phyloP scores from a whole-genome alignment of 2,888 invertebrate species.

The Aethes cnicana region DNA sequence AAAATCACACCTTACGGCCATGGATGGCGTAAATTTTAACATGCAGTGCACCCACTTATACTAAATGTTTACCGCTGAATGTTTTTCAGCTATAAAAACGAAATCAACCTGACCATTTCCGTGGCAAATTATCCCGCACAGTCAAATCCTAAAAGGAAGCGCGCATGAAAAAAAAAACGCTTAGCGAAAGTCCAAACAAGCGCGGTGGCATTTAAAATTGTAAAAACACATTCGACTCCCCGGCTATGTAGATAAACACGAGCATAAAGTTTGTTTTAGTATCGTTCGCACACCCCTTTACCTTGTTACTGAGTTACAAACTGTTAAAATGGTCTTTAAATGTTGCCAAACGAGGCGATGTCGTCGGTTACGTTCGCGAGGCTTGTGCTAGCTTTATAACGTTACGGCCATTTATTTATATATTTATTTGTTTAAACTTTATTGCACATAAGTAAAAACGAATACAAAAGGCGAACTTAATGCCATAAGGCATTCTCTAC shows the following conservation, averaged over 20 bases:
- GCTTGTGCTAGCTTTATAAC: conserved; percentile 11
- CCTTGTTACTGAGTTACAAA: conserved; percentile 31
- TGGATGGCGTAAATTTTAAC: neutral
- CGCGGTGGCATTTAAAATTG: conserved; percentile 20
- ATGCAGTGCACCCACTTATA: neutral
- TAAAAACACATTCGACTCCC: conserved; percentile 31
- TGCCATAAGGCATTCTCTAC: too few relatives aligned
- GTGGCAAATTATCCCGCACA: conserved; percentile 2
- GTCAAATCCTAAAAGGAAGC: conserved; percentile 9
- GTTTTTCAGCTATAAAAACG: too few relatives aligned
- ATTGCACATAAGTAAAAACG: too few relatives aligned
- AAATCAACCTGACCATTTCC: too few relatives aligned
- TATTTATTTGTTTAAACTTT: too few relatives aligned
- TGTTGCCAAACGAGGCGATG: conserved; percentile 24
- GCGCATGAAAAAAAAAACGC: conserved; percentile 2
- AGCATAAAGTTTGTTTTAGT: conserved; percentile 28
- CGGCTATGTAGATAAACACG: conserved; percentile 28
- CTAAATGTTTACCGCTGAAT: too few relatives aligned
- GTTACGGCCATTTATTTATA: too few relatives aligned
- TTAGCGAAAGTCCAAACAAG: conserved; percentile 15
- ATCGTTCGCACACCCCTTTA: conserved; percentile 27
- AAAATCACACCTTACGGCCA: too few relatives aligned
- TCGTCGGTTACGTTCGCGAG: conserved; percentile 12
- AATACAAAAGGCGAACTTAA: too few relatives aligned
- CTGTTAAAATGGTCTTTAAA: conserved; percentile 30